Conservation (phyloP, 2,113 vertebrate species). For the Corythaixoides concolor region DNA sequence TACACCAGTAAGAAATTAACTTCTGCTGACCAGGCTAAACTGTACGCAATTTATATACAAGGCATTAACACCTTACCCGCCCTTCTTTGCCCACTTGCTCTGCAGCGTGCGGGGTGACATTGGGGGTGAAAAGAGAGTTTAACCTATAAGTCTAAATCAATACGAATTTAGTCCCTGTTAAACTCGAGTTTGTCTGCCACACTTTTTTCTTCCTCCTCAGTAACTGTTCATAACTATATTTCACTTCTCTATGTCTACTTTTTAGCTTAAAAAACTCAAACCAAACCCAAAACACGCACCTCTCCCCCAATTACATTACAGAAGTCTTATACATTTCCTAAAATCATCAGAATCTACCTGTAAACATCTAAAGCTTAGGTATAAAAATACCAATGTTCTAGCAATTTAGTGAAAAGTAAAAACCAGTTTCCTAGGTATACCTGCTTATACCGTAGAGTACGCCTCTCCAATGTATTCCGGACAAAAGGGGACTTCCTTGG, state of each 20-base stretch:
- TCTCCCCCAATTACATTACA: background rate
- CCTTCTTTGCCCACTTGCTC: background rate
- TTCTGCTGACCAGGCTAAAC: background rate
- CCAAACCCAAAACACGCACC: background rate
- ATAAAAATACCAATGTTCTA: background rate
- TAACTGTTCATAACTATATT: background rate
- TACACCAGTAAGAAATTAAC: background rate
- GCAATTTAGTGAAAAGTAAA: background rate
- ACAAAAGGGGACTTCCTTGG: constrained; percentile 95
- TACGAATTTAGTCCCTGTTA: background rate
- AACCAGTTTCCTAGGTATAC: constrained; percentile 51
- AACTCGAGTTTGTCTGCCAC: background rate
- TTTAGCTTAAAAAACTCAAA: background rate
- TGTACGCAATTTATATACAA: background rate
- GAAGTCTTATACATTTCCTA: background rate
- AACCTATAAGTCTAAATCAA: background rate
- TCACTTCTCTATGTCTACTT: background rate
- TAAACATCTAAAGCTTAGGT: background rate
- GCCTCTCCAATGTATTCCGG: constrained; percentile 92
- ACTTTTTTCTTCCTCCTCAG: background rate
- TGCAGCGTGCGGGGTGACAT: rapidly evolving
- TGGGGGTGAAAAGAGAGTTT: background rate
- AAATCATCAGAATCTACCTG: background rate
- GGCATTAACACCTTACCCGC: background rate
- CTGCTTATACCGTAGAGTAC: constrained; percentile 94